Conservation (phyloP, 1,140 invertebrate genomes). For the Holcopasites calliopsidis region DNA sequence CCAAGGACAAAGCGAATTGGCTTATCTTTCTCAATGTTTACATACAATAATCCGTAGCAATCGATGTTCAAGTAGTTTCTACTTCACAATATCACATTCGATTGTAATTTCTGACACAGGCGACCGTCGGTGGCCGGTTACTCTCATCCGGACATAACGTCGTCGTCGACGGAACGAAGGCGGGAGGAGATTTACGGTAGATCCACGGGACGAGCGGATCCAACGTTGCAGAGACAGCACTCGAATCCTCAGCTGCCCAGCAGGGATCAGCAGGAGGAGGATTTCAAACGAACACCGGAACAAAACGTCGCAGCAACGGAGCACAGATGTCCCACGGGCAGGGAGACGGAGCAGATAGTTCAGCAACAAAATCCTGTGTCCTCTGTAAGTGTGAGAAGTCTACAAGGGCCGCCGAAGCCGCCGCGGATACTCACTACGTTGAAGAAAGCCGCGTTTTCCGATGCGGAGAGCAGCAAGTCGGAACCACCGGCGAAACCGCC, state of each 20-base stretch:
- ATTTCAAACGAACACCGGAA: slow-evolving; percentile 43
- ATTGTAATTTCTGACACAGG: slow-evolving; percentile 12
- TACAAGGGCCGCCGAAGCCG: slow-evolving; percentile 72
- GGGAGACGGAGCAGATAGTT: slow-evolving; percentile 40
- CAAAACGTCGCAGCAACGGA: slow-evolving; percentile 26
- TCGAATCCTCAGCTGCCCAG: slow-evolving; percentile 73
- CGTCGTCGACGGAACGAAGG: slow-evolving; percentile 18
- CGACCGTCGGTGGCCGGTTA: slow-evolving; percentile 44
- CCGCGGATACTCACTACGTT: slow-evolving; percentile 73
- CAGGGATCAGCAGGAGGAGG: slow-evolving; percentile 40
- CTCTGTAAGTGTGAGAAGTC: slow-evolving; percentile 65
- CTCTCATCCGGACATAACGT: slow-evolving; percentile 50
- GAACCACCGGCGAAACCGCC: slow-evolving; percentile 69
- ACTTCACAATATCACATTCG: not conserved
- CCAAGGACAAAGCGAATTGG: too few relatives aligned
- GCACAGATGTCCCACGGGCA: slow-evolving; percentile 9
- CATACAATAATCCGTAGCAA: too few relatives aligned
- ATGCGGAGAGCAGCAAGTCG: slow-evolving; percentile 59
- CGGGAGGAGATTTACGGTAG: slow-evolving; percentile 43
- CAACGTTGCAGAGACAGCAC: slow-evolving; percentile 67
- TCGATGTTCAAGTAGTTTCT: too few relatives aligned
- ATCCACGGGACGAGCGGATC: slow-evolving; percentile 14
- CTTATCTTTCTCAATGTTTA: too few relatives aligned
- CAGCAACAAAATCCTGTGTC: slow-evolving; percentile 71
- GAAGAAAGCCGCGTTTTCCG: slow-evolving; percentile 66